Evolutionary conservation across 2,888 invertebrate genomes (phyloP).

Genomic region (Folsomia candida): DNA sequence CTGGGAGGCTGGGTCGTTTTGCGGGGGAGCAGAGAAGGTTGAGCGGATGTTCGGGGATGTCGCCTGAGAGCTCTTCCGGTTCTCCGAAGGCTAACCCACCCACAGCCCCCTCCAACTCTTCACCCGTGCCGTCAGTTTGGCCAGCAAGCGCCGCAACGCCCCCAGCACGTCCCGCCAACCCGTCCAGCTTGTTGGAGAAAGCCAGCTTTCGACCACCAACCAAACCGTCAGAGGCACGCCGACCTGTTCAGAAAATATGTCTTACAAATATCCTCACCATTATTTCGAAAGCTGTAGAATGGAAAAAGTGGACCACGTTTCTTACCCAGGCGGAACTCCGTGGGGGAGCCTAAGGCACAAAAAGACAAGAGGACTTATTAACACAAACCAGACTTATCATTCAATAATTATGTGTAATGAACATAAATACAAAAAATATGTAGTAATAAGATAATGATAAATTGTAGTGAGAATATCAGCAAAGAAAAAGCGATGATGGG

Average conservation of each 20-base stretch:
- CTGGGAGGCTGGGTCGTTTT: slow-evolving; percentile 47
- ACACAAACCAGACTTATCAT: not conserved
- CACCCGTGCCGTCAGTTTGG: slow-evolving; percentile 14
- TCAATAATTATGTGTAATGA: no score
- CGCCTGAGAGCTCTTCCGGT: slow-evolving; percentile 29
- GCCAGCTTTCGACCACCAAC: slow-evolving; percentile 59
- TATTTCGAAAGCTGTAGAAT: no score
- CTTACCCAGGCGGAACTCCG: slow-evolving; percentile 72
- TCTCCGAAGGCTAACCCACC: slow-evolving; percentile 30
- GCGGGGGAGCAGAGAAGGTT: slow-evolving; percentile 47
- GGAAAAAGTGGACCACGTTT: no score
- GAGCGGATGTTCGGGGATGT: slow-evolving; percentile 35
- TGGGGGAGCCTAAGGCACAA: slow-evolving; percentile 66
- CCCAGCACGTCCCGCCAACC: slow-evolving; percentile 46
- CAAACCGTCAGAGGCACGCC: slow-evolving; percentile 86
- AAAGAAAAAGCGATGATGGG: slow-evolving; percentile 1
- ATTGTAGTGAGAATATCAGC: not conserved
- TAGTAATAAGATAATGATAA: not conserved
- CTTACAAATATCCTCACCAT: no score
- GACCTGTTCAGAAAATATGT: no score
- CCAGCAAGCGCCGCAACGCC: slow-evolving; percentile 45
- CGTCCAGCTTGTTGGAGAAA: slow-evolving; percentile 46
- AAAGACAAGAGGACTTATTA: not conserved
- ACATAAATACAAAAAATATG: no score
- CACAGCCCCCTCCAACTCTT: slow-evolving; percentile 29